Evolutionary conservation across 2,797 vertebrate genomes (phyloP).

Genomic region (Oryzias sinensis): DNA sequence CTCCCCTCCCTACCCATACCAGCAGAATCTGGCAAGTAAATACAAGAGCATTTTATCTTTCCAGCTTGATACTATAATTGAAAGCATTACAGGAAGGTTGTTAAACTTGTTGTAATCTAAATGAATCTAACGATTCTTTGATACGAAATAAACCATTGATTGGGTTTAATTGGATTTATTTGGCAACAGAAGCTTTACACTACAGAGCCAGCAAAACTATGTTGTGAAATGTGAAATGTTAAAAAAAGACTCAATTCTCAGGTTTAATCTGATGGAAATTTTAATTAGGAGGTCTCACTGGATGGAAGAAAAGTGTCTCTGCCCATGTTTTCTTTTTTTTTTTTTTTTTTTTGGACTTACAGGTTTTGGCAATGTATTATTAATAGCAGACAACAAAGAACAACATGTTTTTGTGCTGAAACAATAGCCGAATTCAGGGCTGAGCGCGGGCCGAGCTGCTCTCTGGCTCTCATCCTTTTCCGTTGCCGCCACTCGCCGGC

Average conservation of each 20-base stretch:
- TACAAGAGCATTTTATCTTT: slow-evolving; percentile 70
- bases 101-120: slow-evolving; percentile 37
- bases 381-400: slow-evolving; percentile 65
- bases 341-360: slow-evolving; percentile 48
- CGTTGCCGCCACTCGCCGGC: slow-evolving; percentile 36
- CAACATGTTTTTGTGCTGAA: slow-evolving; percentile 60
- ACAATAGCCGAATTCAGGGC: slow-evolving; percentile 58
- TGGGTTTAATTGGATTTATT: not conserved
- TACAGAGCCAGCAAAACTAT: slow-evolving; percentile 2
- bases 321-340: slow-evolving; percentile 7
- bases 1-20: slow-evolving; percentile 27
- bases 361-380: slow-evolving; percentile 55
- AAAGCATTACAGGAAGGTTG: slow-evolving; percentile 43
- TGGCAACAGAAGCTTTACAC: slow-evolving; percentile 5
- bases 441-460: slow-evolving; percentile 37
- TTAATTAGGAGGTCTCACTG: not conserved
- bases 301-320: slow-evolving; percentile 4
- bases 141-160: slow-evolving; percentile 19
- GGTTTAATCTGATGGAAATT: not conserved
- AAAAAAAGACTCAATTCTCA: not conserved
- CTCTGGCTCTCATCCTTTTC: slow-evolving; percentile 16
- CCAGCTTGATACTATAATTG: slow-evolving; percentile 64
- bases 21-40: slow-evolving; percentile 63
- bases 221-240: not conserved
- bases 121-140: slow-evolving; percentile 44